A percentile compares a stretch with the other conserved stretches of the same genome.
Evolutionary conservation across 2,113 vertebrate species (phyloP).

Genomic region (Lagopus muta): DNA sequence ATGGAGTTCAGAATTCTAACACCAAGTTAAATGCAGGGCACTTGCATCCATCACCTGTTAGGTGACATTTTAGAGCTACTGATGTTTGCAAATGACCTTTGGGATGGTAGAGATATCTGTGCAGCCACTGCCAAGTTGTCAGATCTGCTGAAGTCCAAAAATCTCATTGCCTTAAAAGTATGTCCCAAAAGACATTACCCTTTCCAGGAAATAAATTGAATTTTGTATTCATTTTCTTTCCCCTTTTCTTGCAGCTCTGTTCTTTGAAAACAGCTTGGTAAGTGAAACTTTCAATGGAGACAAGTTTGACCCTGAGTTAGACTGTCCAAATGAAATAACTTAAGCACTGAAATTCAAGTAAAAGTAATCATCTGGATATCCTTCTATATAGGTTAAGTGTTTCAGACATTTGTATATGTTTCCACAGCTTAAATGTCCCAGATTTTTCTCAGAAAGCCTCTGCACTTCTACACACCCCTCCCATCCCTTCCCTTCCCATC

Average conservation of each 20-base stretch:
- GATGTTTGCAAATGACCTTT: constrained; percentile 35
- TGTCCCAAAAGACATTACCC: neutral
- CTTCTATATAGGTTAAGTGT: neutral
- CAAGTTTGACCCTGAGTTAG: neutral
- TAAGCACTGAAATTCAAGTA: neutral
- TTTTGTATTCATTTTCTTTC: neutral
- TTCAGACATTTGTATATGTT: neutral
- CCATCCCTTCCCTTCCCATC: neutral
- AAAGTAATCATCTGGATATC: neutral
- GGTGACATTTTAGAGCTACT: constrained; percentile 21
- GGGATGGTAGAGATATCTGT: neutral
- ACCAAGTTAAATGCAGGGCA: neutral
- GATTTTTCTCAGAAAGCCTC: neutral
- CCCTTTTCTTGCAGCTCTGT: neutral
- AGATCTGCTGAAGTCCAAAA: constrained; percentile 6
- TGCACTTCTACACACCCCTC: neutral
- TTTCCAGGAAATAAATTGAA: constrained; percentile 7
- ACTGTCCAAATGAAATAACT: neutral
- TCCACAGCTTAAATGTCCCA: neutral
- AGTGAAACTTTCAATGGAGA: neutral
- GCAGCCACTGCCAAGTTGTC: neutral
- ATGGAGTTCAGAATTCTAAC: neutral
- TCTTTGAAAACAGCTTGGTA: neutral
- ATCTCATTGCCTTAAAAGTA: neutral
- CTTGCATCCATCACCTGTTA: neutral